A percentile compares a stretch with the other conserved stretches of the same genome.
Conservation (phyloP, 37 sponge, comb jelly and placozoan species). For the Spongilla lacustris region DNA sequence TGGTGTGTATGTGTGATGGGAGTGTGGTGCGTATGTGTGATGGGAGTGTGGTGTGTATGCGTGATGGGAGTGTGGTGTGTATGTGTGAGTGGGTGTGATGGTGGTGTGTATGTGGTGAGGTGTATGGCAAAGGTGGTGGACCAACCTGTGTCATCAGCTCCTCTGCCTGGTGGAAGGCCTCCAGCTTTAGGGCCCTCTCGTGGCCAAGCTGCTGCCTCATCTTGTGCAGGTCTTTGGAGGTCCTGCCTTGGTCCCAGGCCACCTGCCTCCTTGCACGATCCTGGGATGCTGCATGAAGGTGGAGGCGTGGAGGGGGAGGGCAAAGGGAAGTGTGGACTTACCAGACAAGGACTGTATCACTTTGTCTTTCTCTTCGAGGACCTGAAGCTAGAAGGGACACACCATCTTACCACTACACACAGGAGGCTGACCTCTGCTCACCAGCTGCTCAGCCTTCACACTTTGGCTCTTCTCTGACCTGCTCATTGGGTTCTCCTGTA, state of each 20-base stretch:
- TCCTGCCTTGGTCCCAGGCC: not conserved
- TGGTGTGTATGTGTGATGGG: no score
- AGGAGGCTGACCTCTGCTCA: conserved; percentile 10
- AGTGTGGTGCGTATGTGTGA: no score
- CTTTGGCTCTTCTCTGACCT: conserved; percentile 31
- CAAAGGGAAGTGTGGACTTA: not conserved
- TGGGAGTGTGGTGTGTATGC: no score
- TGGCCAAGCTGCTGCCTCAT: conserved; percentile 66
- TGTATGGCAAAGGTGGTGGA: not conserved
- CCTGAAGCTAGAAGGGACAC: conserved; percentile 24
- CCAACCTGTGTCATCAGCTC: conserved; percentile 65
- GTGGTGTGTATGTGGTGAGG: no score
- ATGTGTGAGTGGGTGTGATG: no score
- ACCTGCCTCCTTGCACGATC: not conserved
- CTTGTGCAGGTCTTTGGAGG: conserved; percentile 6
- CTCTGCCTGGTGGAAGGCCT: conserved; percentile 82
- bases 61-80: not conserved
- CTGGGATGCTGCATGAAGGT: conserved; percentile 6
- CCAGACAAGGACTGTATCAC: conserved; percentile 3
- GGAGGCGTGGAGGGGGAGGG: not conserved
- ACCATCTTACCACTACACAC: no score
- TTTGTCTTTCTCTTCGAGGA: conserved; percentile 41
- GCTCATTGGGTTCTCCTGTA: conserved; percentile 2
- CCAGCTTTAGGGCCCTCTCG: conserved; percentile 76
- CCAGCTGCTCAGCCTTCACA: conserved; percentile 49